phyloP scores from a whole-genome alignment of 2,888 invertebrate species.

The Ennomos erosarius region DNA sequence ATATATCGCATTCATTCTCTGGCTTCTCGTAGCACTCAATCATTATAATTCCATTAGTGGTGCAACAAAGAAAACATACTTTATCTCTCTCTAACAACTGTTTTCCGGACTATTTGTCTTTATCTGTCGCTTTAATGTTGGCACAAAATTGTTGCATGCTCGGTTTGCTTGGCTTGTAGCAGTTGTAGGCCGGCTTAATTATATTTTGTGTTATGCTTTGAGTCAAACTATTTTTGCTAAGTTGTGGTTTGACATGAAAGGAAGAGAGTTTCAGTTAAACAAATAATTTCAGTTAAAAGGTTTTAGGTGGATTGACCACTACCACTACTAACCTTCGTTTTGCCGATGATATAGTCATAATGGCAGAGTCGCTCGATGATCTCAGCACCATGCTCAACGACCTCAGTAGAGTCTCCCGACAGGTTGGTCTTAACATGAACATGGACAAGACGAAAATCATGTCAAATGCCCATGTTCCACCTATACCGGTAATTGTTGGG shows the following conservation, averaged over 20 bases:
- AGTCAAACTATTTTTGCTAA: conserved; percentile 24
- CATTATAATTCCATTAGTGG: conserved; percentile 75
- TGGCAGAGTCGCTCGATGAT: too few species aligned
- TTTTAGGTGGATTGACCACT: too few species aligned
- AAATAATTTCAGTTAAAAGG: background rate
- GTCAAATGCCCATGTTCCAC: too few species aligned
- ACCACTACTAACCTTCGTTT: too few species aligned
- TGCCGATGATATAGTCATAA: too few species aligned
- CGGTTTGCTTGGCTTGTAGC: conserved; percentile 69
- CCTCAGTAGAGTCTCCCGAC: too few species aligned
- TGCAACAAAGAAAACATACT: conserved; percentile 68
- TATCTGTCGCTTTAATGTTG: conserved; percentile 80
- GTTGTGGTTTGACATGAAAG: background rate
- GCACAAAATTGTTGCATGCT: conserved; percentile 78
- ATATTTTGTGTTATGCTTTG: conserved; percentile 37
- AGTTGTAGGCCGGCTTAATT: conserved; percentile 33
- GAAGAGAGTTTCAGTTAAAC: too few species aligned
- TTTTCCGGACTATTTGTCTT: conserved; percentile 83
- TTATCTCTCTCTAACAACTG: conserved; percentile 74
- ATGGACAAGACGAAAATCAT: too few species aligned
- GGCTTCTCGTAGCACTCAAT: conserved; percentile 56
- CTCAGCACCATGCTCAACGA: too few species aligned
- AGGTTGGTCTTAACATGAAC: too few species aligned
- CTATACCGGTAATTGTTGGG: too few species aligned
- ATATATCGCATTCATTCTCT: conserved; percentile 6